Evolutionary conservation across 2,113 vertebrate species (phyloP).

Genomic region (Origma solitaria): DNA sequence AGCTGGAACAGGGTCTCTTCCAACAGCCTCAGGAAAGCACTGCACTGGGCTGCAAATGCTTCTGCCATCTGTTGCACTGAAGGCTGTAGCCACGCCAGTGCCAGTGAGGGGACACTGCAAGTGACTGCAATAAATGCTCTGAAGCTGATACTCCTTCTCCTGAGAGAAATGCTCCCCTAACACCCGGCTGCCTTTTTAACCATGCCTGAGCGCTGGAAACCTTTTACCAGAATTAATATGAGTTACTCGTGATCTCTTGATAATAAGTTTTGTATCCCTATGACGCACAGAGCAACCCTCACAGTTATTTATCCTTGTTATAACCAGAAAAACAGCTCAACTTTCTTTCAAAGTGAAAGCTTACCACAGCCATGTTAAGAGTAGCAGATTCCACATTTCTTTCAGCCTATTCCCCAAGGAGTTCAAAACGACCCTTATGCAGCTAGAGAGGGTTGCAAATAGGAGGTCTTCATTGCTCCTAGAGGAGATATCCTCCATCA

Average conservation of each 20-base stretch:
- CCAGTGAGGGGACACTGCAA: fast-evolving
- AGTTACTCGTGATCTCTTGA: not conserved
- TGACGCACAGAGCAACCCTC: not conserved
- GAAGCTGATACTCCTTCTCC: not conserved
- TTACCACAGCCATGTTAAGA: not conserved
- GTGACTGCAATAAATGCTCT: not conserved
- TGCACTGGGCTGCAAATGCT: not conserved
- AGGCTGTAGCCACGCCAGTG: not conserved
- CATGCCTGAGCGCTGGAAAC: not conserved
- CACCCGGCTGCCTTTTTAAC: not conserved
- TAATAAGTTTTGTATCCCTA: not conserved
- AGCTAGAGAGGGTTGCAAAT: not conserved
- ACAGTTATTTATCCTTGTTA: not conserved
- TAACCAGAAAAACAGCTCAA: not conserved
- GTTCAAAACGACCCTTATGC: not conserved
- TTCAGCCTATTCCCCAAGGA: not conserved
- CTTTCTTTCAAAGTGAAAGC: not conserved
- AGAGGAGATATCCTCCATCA: not conserved
- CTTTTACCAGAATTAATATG: not conserved
- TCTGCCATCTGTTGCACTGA: not conserved
- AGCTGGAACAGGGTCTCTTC: not conserved
- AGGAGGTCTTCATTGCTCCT: not conserved
- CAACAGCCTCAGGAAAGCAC: not conserved
- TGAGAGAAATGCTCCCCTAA: not conserved
- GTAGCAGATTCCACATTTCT: not conserved